Conservation (phyloP, 2,797 vertebrate genomes). For the Ceryle rudis region DNA sequence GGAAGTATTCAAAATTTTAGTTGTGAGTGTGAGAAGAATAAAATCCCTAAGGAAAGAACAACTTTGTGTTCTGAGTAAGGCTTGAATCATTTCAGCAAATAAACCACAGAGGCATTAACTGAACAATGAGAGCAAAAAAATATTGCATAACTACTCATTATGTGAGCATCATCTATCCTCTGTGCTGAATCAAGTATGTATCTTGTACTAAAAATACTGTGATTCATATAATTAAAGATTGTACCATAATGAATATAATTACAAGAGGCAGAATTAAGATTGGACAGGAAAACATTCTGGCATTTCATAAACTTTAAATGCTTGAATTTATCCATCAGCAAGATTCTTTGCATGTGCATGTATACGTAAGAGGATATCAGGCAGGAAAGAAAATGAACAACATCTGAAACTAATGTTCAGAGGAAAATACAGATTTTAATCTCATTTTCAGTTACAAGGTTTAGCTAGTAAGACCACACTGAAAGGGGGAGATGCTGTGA, state of each 20-base stretch:
- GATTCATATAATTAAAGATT: slow-evolving; percentile 12
- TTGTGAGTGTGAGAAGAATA: neutral
- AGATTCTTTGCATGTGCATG: neutral
- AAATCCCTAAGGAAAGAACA: neutral
- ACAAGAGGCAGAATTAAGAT: slow-evolving; percentile 3
- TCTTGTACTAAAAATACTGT: slow-evolving; percentile 31
- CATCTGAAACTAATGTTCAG: neutral
- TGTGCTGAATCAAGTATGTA: neutral
- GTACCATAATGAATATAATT: neutral
- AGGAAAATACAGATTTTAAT: neutral
- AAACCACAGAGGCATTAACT: neutral
- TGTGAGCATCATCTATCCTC: neutral
- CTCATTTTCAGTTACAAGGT: neutral
- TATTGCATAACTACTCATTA: neutral
- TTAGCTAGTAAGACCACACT: neutral
- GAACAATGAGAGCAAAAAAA: slow-evolving; percentile 21
- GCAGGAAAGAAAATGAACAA: neutral
- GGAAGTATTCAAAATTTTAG: neutral
- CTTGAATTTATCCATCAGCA: neutral
- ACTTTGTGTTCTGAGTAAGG: neutral
- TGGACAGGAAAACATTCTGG: neutral
- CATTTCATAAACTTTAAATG: neutral
- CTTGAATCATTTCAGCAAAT: slow-evolving; percentile 18
- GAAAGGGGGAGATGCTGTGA: neutral
- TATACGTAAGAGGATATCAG: neutral